phyloP scores from a whole-genome alignment of 2,888 invertebrate genomes.

The Nomada fabriciana region DNA sequence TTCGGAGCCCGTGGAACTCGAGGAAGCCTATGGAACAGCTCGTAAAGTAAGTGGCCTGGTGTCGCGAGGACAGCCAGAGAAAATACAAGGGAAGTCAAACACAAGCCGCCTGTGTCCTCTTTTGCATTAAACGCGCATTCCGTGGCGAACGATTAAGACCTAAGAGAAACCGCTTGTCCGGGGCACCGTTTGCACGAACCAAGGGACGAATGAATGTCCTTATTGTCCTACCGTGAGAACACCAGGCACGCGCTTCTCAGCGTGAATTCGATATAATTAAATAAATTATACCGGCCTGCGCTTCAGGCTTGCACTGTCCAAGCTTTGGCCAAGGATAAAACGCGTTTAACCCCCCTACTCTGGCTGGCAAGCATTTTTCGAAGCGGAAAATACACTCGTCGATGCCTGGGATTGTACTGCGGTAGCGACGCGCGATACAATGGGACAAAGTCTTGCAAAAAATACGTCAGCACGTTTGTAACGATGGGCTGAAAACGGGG shows the following conservation, averaged over 20 bases:
- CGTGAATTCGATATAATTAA: constrained; percentile 80
- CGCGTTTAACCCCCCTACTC: too few species aligned
- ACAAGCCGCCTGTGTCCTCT: constrained; percentile 69
- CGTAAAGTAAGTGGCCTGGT: constrained; percentile 59
- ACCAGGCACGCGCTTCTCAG: constrained; percentile 75
- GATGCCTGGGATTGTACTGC: too few species aligned
- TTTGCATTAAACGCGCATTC: constrained; percentile 77
- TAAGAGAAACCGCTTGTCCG: constrained; percentile 72
- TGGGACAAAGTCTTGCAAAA: too few species aligned
- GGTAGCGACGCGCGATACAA: too few species aligned
- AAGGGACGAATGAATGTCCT: constrained; percentile 80
- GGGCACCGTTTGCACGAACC: constrained; percentile 26
- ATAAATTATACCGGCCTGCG: constrained; percentile 58
- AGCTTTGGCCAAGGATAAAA: too few species aligned
- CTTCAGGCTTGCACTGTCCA: too few species aligned
- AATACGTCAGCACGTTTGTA: not conserved
- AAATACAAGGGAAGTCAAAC: constrained; percentile 64
- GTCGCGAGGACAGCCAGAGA: constrained; percentile 56
- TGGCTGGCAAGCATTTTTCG: too few species aligned
- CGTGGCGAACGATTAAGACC: constrained; percentile 78
- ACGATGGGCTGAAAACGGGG: constrained; percentile 1
- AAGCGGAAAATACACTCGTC: too few species aligned
- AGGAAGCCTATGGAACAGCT: constrained; percentile 33
- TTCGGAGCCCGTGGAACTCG: constrained; percentile 51
- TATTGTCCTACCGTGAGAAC: constrained; percentile 81